phyloP scores from a whole-genome alignment of 2,888 invertebrate genomes.

The Lasius platythorax region DNA sequence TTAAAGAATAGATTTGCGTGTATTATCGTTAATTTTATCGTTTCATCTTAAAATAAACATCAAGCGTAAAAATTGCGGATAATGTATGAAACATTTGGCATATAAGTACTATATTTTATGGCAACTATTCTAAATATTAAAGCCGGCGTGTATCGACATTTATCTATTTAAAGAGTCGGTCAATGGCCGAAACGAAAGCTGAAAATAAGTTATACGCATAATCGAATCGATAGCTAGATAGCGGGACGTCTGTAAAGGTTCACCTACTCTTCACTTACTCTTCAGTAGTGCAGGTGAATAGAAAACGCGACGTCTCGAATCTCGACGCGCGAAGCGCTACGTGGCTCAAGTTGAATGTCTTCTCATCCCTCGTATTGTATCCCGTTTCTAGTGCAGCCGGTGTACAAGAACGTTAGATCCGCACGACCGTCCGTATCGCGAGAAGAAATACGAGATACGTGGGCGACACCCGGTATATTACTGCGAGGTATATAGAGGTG shows the following conservation, averaged over 20 bases:
- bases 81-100: background rate
- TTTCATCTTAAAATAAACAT: background rate
- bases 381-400: constrained; percentile 26
- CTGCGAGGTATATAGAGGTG: constrained; percentile 71
- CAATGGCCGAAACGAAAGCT: background rate
- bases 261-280: background rate
- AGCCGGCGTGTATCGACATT: background rate
- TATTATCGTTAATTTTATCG: constrained; percentile 6
- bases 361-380: constrained; percentile 30
- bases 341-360: constrained; percentile 56
- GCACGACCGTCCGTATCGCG: constrained; percentile 59
- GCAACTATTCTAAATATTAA: background rate
- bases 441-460: constrained; percentile 77
- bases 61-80: background rate
- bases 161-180: background rate
- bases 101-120: background rate
- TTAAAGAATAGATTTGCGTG: constrained; percentile 36
- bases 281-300: background rate
- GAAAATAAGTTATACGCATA: background rate
- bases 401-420: constrained; percentile 63
- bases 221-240: constrained; percentile 1
- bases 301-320: constrained; percentile 62
- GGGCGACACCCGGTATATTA: constrained; percentile 83
- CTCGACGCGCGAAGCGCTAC: constrained; percentile 57
- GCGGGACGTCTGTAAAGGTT: background rate